These are phyloP conservation scores for Alloscopus bannaensis DNA, from an alignment of 2,888 invertebrate species.

Conservation along the genomic window DNA sequence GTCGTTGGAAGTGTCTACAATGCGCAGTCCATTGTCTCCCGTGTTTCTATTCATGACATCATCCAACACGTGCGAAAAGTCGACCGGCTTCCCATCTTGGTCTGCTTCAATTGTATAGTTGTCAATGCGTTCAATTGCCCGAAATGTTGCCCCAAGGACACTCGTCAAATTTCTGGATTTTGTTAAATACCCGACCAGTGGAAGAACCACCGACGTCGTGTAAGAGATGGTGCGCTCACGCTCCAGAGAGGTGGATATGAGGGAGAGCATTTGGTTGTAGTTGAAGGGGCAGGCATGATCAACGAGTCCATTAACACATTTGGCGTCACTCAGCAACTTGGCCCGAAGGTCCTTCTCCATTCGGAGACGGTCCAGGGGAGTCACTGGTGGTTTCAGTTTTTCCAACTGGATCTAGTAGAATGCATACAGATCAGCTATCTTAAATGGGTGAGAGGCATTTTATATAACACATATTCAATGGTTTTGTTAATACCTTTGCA, in stretches of 20 bases:
- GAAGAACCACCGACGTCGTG: conserved; percentile 50
- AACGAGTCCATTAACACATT: conserved; percentile 33
- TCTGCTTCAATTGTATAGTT: conserved; percentile 62
- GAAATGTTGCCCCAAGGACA: conserved; percentile 58
- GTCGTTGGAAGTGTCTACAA: conserved; percentile 63
- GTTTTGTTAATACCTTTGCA: neutral
- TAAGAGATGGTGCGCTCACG: conserved; percentile 53
- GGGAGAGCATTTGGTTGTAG: conserved; percentile 60
- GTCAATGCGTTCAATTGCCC: conserved; percentile 61
- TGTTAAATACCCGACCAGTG: conserved; percentile 61
- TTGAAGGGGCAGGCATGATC: conserved; percentile 61
- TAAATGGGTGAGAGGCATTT: too few species aligned
- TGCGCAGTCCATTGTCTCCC: conserved; percentile 55
- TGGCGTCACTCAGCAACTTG: conserved; percentile 53
- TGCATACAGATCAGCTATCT: too few species aligned
- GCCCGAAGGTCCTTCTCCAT: conserved; percentile 57
- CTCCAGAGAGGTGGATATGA: conserved; percentile 54
- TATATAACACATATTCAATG: neutral
- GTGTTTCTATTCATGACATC: conserved; percentile 60
- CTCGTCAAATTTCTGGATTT: conserved; percentile 65
- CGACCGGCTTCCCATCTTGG: conserved; percentile 41
- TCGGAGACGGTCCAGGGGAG: conserved; percentile 35
- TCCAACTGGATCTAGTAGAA: too few species aligned
- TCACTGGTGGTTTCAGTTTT: conserved; percentile 9
- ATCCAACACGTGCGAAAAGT: conserved; percentile 61